Evolutionary conservation across 2,797 vertebrate species (phyloP).

Genomic region (Botia kubotai): DNA sequence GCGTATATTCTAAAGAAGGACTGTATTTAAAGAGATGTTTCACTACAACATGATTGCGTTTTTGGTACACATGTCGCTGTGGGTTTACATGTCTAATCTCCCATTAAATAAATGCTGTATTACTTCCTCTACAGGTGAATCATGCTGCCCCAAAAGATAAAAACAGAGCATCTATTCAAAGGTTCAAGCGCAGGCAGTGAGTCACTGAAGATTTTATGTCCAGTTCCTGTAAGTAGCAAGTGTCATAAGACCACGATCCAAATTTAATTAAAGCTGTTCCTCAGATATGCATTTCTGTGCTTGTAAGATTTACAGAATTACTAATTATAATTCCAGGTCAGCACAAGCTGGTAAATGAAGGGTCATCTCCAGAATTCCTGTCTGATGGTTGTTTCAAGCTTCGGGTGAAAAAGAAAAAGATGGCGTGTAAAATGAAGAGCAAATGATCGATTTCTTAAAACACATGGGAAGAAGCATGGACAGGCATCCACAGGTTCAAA

Average conservation of each 20-base stretch:
- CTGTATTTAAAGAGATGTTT: neutral
- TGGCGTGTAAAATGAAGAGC: too few relatives aligned
- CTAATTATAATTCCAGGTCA: neutral
- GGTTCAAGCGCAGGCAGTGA: constrained; percentile 34
- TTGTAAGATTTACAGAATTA: neutral
- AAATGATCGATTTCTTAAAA: too few relatives aligned
- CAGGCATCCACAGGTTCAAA: too few relatives aligned
- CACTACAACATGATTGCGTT: neutral
- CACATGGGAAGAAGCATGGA: too few relatives aligned
- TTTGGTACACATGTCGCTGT: neutral
- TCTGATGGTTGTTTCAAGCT: too few relatives aligned
- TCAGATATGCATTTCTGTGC: neutral
- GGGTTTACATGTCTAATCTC: neutral
- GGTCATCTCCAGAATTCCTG: too few relatives aligned
- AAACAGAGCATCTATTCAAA: constrained; percentile 16
- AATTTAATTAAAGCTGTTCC: neutral
- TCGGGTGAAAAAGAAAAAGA: too few relatives aligned
- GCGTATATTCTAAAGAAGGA: neutral
- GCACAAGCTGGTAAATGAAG: too few relatives aligned
- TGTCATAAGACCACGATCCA: neutral
- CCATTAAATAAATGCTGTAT: neutral
- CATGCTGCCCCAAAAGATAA: constrained; percentile 18
- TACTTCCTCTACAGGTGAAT: constrained; percentile 40
- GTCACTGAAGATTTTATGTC: constrained; percentile 42
- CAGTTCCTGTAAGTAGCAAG: constrained; percentile 17